Evolutionary conservation across 2,888 invertebrate genomes (phyloP).

Genomic region (Agriopis leucophaearia): DNA sequence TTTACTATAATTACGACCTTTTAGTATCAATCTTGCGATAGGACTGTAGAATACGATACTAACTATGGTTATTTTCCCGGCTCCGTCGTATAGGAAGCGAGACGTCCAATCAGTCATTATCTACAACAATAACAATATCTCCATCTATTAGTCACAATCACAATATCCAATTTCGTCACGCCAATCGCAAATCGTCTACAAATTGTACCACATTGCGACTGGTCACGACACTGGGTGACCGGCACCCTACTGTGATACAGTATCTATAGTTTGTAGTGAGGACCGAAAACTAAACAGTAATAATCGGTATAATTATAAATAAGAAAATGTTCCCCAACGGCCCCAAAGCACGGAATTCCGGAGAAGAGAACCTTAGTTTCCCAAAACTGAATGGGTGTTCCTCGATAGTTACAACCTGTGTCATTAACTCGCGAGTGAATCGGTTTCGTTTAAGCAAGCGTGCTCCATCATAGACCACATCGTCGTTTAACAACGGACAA

Average conservation of each 20-base stretch:
- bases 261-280: conserved; percentile 22
- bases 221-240: conserved; percentile 57
- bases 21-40: not conserved
- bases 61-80: not conserved
- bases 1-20: not conserved
- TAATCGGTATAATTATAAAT: conserved; percentile 1
- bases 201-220: conserved; percentile 55
- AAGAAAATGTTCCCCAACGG: too few relatives aligned
- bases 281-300: conserved; percentile 13
- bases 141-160: conserved; percentile 36
- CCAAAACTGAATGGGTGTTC: too few relatives aligned
- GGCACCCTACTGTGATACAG: conserved; percentile 35
- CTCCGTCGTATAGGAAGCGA: conserved; percentile 4
- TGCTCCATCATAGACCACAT: too few relatives aligned
- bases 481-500: too few relatives aligned
- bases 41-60: too few relatives aligned
- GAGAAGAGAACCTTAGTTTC: too few relatives aligned
- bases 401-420: too few relatives aligned
- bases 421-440: too few relatives aligned
- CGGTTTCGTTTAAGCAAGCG: too few relatives aligned
- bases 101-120: conserved; percentile 40
- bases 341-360: too few relatives aligned
- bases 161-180: conserved; percentile 39
- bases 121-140: conserved; percentile 43
- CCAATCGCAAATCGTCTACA: conserved; percentile 51